phyloP scores from a whole-genome alignment of 1,140 invertebrate species.

The Druon quercuslanigerum region DNA sequence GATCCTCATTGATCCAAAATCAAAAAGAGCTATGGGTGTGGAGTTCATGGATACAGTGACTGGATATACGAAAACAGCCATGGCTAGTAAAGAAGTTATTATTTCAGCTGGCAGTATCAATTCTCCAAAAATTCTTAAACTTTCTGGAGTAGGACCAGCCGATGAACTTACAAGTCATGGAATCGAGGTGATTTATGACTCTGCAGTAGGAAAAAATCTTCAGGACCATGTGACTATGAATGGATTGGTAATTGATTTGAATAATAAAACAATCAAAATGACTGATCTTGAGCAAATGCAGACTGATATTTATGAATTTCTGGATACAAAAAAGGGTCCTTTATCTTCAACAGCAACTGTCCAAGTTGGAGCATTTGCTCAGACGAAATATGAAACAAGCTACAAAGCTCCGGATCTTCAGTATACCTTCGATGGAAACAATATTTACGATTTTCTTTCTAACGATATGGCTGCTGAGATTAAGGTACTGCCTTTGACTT shows the following conservation, averaged over 20 bases:
- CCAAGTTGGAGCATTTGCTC: constrained; percentile 61
- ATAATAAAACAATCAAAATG: constrained; percentile 74
- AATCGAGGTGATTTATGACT: constrained; percentile 75
- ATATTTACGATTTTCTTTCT: constrained; percentile 64
- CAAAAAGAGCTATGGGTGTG: constrained; percentile 83
- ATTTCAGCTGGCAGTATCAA: constrained; percentile 78
- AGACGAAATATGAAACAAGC: constrained; percentile 58
- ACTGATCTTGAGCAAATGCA: constrained; percentile 73
- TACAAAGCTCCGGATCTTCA: constrained; percentile 79
- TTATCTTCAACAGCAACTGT: constrained; percentile 65
- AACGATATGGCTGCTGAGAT: constrained; percentile 49
- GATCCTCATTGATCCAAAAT: constrained; percentile 83
- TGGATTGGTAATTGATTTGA: constrained; percentile 74
- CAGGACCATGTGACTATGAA: constrained; percentile 80
- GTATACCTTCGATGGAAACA: constrained; percentile 77
- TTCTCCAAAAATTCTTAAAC: constrained; percentile 77
- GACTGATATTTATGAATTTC: constrained; percentile 75
- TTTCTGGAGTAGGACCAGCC: constrained; percentile 79
- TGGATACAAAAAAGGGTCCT: constrained; percentile 60
- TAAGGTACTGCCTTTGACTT: constrained; percentile 59
- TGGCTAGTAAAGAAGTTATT: constrained; percentile 82
- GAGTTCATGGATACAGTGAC: constrained; percentile 75
- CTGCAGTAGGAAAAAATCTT: constrained; percentile 85
- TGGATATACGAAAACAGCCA: constrained; percentile 70
- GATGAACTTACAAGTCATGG: constrained; percentile 72